Evolutionary conservation across 2,797 vertebrate genomes (phyloP), one percentile per base, ranked within the genome.

Genomic region (Prunella strophiata): DNA sequence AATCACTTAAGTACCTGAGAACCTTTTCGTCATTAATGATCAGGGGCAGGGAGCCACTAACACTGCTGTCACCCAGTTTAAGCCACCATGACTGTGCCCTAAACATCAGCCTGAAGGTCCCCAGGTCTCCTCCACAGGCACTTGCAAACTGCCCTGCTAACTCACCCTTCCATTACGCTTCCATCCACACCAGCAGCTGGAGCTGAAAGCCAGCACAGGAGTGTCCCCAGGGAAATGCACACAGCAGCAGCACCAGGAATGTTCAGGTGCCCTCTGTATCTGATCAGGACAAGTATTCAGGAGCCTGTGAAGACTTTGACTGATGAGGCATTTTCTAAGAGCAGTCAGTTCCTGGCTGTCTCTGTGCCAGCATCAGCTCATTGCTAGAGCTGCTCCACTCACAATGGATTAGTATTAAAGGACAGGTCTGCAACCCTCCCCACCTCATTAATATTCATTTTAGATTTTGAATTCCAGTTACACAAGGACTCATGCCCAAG

Each of bases 81-180:
- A 61, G 19, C 43, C 45, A 38, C 10, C 5, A 4, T 8, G 18
- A 11, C 76, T 45, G 15, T 40, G 19, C 43, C 26, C 66, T 55
- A 32, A 88, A 58, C 16, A 72, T 16, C 13, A 14, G 45, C 32
- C 1, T 29, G 55, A 50, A 71, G 45, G 67, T 9, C 63, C 63
- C 67, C 48, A 68, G 52, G 0, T 72, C 36, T 74, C 43, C 65
- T 80, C 34, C 52, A 57, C 76, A 54, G 40, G 65, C 12, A 74
- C 61, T 82, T 55, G 38, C 81, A 40, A 27, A 3, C 59, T 52
- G 50, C 8, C 18, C 21, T 42, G 50, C 7, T 22, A 70, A 96
- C 97, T 96, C 93, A 98, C 97, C 93, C 94, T 95, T 82, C 95
- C 96, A 94, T 96, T 96, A 72, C 27, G 47, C 82, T 96, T 85